A percentile compares a stretch with the other conserved stretches of the same genome.
Conservation (phyloP, 1,140 invertebrate genomes). For the Eubasilissa regina region DNA sequence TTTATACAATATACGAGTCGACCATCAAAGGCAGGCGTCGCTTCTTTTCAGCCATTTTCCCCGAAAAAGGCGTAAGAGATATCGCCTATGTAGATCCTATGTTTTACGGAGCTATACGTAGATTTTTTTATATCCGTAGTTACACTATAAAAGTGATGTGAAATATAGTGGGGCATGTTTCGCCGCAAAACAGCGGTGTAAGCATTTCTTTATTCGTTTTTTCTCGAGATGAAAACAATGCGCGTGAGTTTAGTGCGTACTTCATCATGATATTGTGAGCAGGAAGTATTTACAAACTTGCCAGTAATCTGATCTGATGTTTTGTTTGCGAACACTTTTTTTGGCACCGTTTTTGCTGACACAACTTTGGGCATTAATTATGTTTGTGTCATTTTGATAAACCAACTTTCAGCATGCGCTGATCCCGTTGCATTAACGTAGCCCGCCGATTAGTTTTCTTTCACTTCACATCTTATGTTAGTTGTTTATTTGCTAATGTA, state of each 20-base stretch:
- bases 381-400: background rate
- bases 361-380: background rate
- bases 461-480: too few species aligned
- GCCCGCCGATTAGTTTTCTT: too few species aligned
- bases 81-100: constrained; percentile 39
- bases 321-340: background rate
- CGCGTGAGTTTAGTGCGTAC: constrained; percentile 12
- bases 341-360: constrained; percentile 24
- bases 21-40: background rate
- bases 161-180: constrained; percentile 40
- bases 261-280: constrained; percentile 28
- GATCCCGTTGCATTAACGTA: too few species aligned
- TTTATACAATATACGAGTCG: background rate
- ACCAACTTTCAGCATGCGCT: background rate
- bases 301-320: constrained; percentile 19
- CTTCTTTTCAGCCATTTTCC: constrained; percentile 2
- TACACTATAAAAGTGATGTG: constrained; percentile 47
- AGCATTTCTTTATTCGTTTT: constrained; percentile 25
- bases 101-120: constrained; percentile 29
- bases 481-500: too few species aligned
- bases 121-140: constrained; percentile 45
- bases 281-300: constrained; percentile 32
- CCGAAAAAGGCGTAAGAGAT: constrained; percentile 5
- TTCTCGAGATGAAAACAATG: constrained; percentile 25
- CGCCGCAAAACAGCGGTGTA: constrained; percentile 34